Evolutionary conservation across 2,888 invertebrate genomes (phyloP).

Genomic region (Tinea pellionella): DNA sequence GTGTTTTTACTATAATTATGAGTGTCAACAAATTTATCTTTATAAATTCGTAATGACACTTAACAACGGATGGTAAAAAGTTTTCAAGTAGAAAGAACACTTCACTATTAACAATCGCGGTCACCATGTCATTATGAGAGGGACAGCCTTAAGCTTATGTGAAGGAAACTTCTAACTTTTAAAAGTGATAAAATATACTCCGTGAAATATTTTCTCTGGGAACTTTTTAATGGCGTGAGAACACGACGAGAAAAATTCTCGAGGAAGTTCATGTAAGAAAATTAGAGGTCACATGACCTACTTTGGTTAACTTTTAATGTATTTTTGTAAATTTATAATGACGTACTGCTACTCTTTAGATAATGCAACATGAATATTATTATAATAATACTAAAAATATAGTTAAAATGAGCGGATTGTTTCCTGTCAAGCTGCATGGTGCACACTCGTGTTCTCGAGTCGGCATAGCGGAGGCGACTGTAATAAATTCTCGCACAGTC

Average conservation of each 20-base stretch:
- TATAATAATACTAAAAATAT: background rate
- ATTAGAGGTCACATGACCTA: slow-evolving; percentile 13
- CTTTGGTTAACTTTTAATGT: slow-evolving; percentile 9
- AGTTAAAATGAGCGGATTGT: too few relatives aligned
- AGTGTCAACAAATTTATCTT: background rate
- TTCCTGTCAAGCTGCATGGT: too few relatives aligned
- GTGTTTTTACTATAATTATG: too few relatives aligned
- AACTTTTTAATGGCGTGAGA: slow-evolving; percentile 57
- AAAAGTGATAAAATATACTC: slow-evolving; percentile 60
- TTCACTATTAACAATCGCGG: slow-evolving; percentile 14
- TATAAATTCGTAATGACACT: background rate
- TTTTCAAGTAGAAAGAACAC: slow-evolving; percentile 1
- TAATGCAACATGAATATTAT: background rate
- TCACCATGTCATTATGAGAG: slow-evolving; percentile 39
- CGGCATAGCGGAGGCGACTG: too few relatives aligned
- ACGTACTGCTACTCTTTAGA: background rate
- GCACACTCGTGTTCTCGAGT: too few relatives aligned
- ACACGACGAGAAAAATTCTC: slow-evolving; percentile 26
- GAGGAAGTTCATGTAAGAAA: slow-evolving; percentile 12
- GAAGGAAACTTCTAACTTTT: slow-evolving; percentile 42
- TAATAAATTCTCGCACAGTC: too few relatives aligned
- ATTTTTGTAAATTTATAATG: slow-evolving; percentile 2
- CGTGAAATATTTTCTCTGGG: slow-evolving; percentile 38
- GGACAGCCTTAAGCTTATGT: slow-evolving; percentile 44
- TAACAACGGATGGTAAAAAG: slow-evolving; percentile 5